phyloP scores from a whole-genome alignment of 2,113 vertebrate species.

The Hypocryptadius cinnamomeus region DNA sequence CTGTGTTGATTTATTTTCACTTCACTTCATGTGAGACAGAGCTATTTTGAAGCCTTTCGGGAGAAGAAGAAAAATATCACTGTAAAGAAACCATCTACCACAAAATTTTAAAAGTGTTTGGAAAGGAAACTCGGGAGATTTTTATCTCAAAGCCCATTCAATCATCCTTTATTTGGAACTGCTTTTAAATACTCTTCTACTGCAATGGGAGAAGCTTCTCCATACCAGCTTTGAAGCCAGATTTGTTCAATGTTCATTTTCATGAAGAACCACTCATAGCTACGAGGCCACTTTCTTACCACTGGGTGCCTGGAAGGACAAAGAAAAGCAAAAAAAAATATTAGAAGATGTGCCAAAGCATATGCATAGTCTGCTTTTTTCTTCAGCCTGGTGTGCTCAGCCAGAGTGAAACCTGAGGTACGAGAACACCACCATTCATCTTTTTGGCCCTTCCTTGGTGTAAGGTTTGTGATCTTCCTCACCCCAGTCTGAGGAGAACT shows the following conservation, averaged over 20 bases:
- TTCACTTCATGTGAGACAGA: background rate
- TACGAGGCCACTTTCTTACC: constrained; percentile 75
- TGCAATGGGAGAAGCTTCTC: constrained; percentile 55
- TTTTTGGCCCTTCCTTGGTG: background rate
- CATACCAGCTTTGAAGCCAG: constrained; percentile 76
- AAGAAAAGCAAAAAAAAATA: background rate
- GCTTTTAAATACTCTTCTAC: constrained; percentile 77
- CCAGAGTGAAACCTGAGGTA: background rate
- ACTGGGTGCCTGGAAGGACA: constrained; percentile 67
- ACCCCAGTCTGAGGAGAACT: background rate
- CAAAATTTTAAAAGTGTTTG: background rate
- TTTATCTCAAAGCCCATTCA: background rate
- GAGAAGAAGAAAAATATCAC: background rate
- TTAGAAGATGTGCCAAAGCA: background rate
- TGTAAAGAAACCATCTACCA: background rate
- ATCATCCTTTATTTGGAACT: constrained; percentile 62
- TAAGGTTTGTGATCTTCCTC: background rate
- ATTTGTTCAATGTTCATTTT: constrained; percentile 74
- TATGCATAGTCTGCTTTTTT: background rate
- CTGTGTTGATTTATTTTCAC: background rate
- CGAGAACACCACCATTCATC: background rate
- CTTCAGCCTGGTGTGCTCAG: background rate
- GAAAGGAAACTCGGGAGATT: background rate
- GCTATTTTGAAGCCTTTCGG: background rate
- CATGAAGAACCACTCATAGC: constrained; percentile 78